Evolutionary conservation across 2,888 invertebrate species (phyloP), one percentile per base, ranked within the genome.

Genomic region (Macrosiphum euphorbiae): DNA sequence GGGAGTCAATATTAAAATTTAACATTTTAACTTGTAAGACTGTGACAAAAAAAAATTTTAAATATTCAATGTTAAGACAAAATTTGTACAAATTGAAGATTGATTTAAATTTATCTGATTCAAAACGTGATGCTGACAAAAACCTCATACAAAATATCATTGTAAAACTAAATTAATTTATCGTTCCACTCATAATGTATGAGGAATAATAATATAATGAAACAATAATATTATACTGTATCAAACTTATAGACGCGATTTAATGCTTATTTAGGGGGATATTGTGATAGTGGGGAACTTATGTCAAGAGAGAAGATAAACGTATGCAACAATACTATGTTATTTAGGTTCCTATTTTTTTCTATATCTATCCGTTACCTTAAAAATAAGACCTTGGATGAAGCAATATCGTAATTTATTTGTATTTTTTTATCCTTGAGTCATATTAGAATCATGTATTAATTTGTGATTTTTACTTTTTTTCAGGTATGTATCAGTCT

Each of bases 321-420:
- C 55, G 55, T 55, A n/a, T 16, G 5, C 13, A n/a, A 16, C n/a
- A n/a, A 67, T 67, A n/a, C n/a, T n/a, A n/a, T 67, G n/a, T n/a
- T n/a, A 35, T 1, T 16, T 67, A 35, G 16, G 35, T 78, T 16
- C 13, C 16, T 78, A 35, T 16, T 35, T 35, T 7, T 35, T 35
- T 0, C 7, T 20, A 0, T 1, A 78, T 1, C 16, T 35, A 35
- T 7, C 20, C 7, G 3, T 78, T 8, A 35, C 0, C 8, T 35
- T 78, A 41, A 20, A 20, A 78, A 78, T 13, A 7, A 35, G 7
- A 20, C 35, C 7, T 35, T 78, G 20, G 0, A 20, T 20, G 20
- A 78, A 35, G n/a, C 1, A 1, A 78, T 78, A 35, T 20, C 0
- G 2, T 35, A 35, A 35, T 35, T 78, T 1, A 35, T 35, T 20